A percentile compares a stretch with the other conserved stretches of the same genome.
Evolutionary conservation across 2,888 invertebrate species (phyloP).

Genomic region (Tachystola acroxantha): DNA sequence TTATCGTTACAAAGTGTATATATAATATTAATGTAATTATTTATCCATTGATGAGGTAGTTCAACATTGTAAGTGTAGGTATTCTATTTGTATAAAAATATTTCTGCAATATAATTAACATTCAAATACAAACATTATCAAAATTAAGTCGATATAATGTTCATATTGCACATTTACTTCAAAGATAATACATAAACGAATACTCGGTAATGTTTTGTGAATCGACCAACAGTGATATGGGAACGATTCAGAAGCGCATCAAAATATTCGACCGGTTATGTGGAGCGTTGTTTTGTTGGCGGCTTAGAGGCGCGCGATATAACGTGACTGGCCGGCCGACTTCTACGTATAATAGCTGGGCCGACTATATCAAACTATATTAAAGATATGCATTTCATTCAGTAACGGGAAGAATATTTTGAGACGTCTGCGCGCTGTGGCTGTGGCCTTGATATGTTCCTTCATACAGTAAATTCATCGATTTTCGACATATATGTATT

Average conservation of each 20-base stretch:
- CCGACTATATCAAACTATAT: too few relatives aligned
- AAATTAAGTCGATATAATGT: conserved; percentile 65
- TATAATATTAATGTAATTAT: conserved; percentile 11
- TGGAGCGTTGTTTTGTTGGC: neutral
- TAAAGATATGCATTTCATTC: too few relatives aligned
- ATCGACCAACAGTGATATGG: conserved; percentile 44
- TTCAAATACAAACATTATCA: conserved; percentile 75
- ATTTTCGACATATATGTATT: conserved; percentile 30
- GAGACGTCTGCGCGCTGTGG: conserved; percentile 33
- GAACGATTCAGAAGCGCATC: conserved; percentile 16
- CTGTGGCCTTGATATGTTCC: conserved; percentile 48
- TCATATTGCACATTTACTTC: conserved; percentile 60
- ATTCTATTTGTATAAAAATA: conserved; percentile 74
- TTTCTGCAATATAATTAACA: conserved; percentile 75
- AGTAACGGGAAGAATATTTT: conserved; percentile 22
- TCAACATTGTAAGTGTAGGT: conserved; percentile 60
- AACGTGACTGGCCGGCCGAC: neutral
- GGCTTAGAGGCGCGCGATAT: neutral
- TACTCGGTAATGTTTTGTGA: conserved; percentile 32
- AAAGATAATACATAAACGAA: conserved; percentile 24
- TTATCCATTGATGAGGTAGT: conserved; percentile 61
- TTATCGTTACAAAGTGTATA: conserved; percentile 18
- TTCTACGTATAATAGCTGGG: too few relatives aligned
- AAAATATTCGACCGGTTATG: conserved; percentile 27
- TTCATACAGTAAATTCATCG: conserved; percentile 37